Percentiles rank a stretch among this genome's conserved stretches.
Evolutionary conservation across 2,888 invertebrate genomes (phyloP).

Genomic region (Cremastinae sp.): DNA sequence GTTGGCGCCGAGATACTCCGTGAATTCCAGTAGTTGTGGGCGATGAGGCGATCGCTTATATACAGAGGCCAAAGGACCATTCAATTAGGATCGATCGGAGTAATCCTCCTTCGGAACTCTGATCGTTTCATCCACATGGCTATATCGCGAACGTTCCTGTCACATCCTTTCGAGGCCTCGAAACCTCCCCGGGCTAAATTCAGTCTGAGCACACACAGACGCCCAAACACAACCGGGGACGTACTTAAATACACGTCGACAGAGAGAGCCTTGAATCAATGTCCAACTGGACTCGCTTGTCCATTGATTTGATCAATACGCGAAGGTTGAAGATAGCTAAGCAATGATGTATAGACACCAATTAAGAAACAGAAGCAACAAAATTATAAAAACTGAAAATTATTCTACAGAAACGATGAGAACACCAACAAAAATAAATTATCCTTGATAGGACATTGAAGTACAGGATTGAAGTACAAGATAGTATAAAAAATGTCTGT

Average conservation of each 20-base stretch:
- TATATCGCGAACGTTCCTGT: constrained; percentile 17
- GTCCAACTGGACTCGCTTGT: constrained; percentile 8
- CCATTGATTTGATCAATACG: constrained; percentile 9
- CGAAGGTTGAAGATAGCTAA: background rate
- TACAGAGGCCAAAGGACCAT: constrained; percentile 77
- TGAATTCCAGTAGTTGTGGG: constrained; percentile 63
- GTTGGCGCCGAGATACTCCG: constrained; percentile 35
- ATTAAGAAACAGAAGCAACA: constrained; percentile 13
- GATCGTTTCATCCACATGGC: constrained; percentile 66
- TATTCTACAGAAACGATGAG: constrained; percentile 32
- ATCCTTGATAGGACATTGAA: background rate
- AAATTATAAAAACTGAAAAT: too few relatives aligned
- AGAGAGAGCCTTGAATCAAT: constrained; percentile 17
- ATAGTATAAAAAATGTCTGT: constrained; percentile 22
- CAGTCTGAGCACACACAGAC: constrained; percentile 15
- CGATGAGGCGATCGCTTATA: constrained; percentile 72
- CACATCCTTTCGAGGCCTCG: constrained; percentile 42
- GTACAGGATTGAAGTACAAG: background rate
- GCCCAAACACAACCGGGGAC: background rate
- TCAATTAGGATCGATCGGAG: constrained; percentile 78
- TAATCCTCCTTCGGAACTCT: constrained; percentile 72
- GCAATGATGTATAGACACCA: background rate
- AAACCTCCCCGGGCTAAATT: constrained; percentile 32
- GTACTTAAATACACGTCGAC: background rate
- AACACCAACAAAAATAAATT: too few relatives aligned